A percentile compares a stretch with the other conserved stretches of the same genome.
Conservation (phyloP, 2,888 invertebrate genomes). For the Drosophila paramelanica region DNA sequence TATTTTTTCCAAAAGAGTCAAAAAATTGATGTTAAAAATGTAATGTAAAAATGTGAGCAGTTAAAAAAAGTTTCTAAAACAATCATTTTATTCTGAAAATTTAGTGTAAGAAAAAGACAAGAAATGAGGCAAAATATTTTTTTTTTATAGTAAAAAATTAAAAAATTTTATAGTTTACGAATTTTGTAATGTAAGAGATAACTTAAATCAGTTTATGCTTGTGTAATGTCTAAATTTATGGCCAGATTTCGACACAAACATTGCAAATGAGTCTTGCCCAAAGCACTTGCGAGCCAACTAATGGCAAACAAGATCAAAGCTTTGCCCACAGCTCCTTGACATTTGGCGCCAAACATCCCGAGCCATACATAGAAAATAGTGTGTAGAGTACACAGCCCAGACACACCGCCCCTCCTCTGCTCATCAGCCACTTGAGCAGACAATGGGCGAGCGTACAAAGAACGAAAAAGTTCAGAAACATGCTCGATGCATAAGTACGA, state of each 20-base stretch:
- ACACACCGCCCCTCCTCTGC: not conserved
- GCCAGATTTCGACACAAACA: not conserved
- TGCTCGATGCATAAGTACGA: constrained; percentile 18
- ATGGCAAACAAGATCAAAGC: constrained; percentile 69
- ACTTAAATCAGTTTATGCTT: too few species aligned
- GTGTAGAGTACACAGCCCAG: constrained; percentile 2
- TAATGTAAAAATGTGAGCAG: too few species aligned
- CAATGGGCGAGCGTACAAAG: constrained; percentile 56
- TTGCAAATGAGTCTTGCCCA: constrained; percentile 14
- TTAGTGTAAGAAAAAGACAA: too few species aligned
- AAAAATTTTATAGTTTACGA: too few species aligned
- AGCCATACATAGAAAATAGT: constrained; percentile 9
- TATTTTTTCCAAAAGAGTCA: not conserved
- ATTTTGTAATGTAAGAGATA: too few species aligned
- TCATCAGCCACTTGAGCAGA: constrained; percentile 36
- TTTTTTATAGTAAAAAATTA: too few species aligned
- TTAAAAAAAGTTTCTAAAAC: too few species aligned
- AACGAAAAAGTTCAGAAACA: constrained; percentile 53
- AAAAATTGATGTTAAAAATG: not conserved
- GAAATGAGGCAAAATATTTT: too few species aligned
- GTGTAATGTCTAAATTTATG: not conserved
- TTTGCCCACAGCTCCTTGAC: constrained; percentile 63
- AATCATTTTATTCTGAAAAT: too few species aligned
- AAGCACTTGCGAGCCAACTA: constrained; percentile 40
- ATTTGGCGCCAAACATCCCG: constrained; percentile 50